Evolutionary conservation across 1,140 invertebrate genomes (phyloP), one percentile per base, ranked within the genome.

Genomic region (Drosophila pseudoobscura): DNA sequence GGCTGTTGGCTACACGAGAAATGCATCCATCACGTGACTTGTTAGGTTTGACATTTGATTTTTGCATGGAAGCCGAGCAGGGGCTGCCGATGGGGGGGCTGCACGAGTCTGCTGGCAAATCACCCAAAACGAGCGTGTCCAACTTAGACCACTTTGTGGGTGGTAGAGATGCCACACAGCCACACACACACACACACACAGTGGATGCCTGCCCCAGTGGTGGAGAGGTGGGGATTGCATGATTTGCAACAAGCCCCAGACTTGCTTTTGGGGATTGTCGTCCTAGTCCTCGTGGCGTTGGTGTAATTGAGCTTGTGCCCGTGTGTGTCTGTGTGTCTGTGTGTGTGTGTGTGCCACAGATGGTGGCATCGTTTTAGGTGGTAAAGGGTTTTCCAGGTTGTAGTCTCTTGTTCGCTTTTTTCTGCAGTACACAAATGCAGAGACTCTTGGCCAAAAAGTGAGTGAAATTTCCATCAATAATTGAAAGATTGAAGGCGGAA

Each of bases 11-110:
- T 51, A 65, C 66, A 71, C 73, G 68, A 72, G 73, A 66, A 73
- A 61, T 66, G 73, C 59, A 78, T 78, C 65, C 60, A 75, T 78
- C 75, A 75, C 59, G 49, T 64, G 66, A 72, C 60, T 76, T 72
- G 65, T 78, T 72, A 61, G 51, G 57, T 54, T 55, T 75, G 66
- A 72, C 72, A 65, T 65, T 62, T 73, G 61, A 73, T 65, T 75
- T 75, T 75, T 66, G 61, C 62, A 70, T 75, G 71, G 71, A 50
- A 50, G 54, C 35, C 4, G 3, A 5, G 35, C 35, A 26, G 24
- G 35, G 35, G 3, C 51, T 56, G 70, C 31, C 43, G 63, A 15
- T 61, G 58, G 24, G 58, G 24, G 8, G 13, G 29, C 17, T 26
- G 52, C 56, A 46, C 54, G 54, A 54, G 45, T 54, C 49, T 59